These are phyloP conservation scores for Tragelaphus imberbis DNA, from an alignment of 2,113 vertebrate genomes.

Conservation along the genomic window DNA sequence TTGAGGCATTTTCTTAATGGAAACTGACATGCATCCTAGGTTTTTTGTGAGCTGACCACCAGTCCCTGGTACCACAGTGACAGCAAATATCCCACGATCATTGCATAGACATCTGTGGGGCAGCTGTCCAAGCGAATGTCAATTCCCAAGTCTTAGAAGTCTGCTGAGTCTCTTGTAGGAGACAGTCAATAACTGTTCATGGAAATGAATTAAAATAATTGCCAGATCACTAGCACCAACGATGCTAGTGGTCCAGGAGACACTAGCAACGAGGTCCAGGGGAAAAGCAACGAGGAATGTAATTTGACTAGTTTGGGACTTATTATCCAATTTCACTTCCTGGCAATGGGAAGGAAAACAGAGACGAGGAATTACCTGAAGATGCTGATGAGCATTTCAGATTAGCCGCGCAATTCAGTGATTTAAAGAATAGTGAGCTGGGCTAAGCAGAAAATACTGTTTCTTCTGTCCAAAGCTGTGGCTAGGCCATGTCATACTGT, in stretches of 20 bases:
- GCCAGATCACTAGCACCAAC: neutral
- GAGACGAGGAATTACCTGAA: neutral
- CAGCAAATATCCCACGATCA: neutral
- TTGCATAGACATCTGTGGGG: neutral
- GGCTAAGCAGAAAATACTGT: neutral
- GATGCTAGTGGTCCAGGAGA: neutral
- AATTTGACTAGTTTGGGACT: neutral
- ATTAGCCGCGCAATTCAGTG: neutral
- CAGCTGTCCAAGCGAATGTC: neutral
- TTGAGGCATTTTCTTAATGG: neutral
- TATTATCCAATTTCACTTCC: neutral
- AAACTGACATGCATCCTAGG: neutral
- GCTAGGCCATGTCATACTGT: rapidly evolving
- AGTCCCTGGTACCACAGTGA: neutral
- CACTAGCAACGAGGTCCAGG: neutral
- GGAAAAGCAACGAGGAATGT: neutral
- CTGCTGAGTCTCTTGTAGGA: neutral
- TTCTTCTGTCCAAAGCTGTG: neutral
- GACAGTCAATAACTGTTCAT: neutral
- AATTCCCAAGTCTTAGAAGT: neutral
- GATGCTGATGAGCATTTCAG: neutral
- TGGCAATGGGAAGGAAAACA: neutral
- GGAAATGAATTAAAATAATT: neutral
- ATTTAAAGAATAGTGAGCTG: neutral
- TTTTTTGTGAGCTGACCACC: neutral